Base-by-base conservation (phyloP, 2,888 invertebrate species). In the Scelioninae gen. 2 region DNA sequence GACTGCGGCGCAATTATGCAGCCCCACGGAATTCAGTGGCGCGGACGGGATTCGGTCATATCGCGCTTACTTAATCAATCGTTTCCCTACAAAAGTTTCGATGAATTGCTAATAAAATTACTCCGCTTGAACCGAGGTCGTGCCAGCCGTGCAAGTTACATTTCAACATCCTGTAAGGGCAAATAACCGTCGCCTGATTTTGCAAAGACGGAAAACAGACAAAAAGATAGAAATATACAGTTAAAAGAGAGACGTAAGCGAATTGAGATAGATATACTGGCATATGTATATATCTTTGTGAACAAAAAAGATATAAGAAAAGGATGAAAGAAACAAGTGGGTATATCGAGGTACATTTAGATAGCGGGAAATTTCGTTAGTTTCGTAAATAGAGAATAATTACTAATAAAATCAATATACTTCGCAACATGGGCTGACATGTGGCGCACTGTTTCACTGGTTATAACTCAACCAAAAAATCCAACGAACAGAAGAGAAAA, bases 141-240 rank as follows among this genome's bases (percentile, higher is more conserved):
- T 33, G 22, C 45, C 33, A 28, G 22, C 13, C 58, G 22, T 45
- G 58, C 10, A 50, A 57, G 50, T 57, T 57, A 52, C 45, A 69
- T 69, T 60, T 53, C 39, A 61, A 53, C 35, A 50, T 57, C 28
- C 37, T 50, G 70, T 45, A 61, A 28, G 55, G 18, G 25, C 28
- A 28, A 43, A 63, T 61, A 46, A 63, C 63, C 33, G 50, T 63
- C 48, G 63, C 16, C 48, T 70, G 43, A 70, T 55, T 61, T 57
- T 35, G 63, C 57, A 43, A 22, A 57, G 43, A 57, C 50, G 55
- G 35, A 55, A 33, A 61, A 61, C 35, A 50, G 61, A 46, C 33
- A 11, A 50, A 58, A 67, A 52, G 28, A 41, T 9, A 57, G 35
- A 41, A 65, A 28, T 53, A 31, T 55, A 65, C 41, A 65, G 41